Evolutionary conservation across 1,140 invertebrate genomes (phyloP), one percentile per base, ranked within the genome.

Genomic region (Mycetomoellerius zeteki): DNA sequence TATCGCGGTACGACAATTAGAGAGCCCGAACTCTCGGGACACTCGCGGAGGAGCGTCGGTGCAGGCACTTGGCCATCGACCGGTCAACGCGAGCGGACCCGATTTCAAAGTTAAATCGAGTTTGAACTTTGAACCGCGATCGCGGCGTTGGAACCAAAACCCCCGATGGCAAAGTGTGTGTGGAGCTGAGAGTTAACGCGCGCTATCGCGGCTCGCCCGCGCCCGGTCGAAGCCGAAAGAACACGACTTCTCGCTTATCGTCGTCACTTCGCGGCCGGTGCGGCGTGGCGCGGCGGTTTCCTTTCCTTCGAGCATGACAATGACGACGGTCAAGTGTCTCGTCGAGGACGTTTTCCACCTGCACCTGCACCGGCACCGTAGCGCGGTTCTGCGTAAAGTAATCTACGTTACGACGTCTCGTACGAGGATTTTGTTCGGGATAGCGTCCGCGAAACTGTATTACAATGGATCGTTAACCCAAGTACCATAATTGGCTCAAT

Each of bases 401-500:
- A 78, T 78, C 62, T 33, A 47, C 58, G 72, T 50, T 52, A 85
- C 58, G 62, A 54, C 21, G 19, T 47, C 67, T 58, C 64, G 78
- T 16, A 58, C 33, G 52, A 21, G 37, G 37, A 62, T 77, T 50
- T 50, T 16, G 47, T 50, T 50, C 82, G 69, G 30, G 37, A 67
- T 47, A 21, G 6, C 27, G 69, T 73, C 43, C 58, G 78, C 88
- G 86, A 87, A 87, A 89, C 24, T 52, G 56, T 88, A 85, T 90
- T 85, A 88, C 88, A 89, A 90, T 82, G 84, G 81, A 65, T 90
- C 89, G 89, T 90, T 90, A 90, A 88, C 81, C 85, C 88, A 62
- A 81, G 69, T 72, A 88, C 69, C 50, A 65, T 88, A 90, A 90
- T 90, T 90, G 89, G 89, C 86, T 86, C 76, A 77, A 90, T 88